These are phyloP conservation scores for Holotrichia oblita DNA, from an alignment of 1,140 invertebrate species.

Conservation along the genomic window DNA sequence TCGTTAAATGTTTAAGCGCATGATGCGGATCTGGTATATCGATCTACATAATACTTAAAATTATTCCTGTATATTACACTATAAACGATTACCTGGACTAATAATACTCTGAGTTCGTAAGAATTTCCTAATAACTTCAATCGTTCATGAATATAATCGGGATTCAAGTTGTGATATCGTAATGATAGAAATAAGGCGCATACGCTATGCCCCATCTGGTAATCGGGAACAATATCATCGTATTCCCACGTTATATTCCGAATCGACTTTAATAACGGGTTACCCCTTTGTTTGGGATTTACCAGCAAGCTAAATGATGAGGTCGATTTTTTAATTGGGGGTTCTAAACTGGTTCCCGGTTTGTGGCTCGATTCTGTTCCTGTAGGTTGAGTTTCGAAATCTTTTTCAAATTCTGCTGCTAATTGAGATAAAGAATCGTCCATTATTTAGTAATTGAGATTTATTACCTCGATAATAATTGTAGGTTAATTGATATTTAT, in stretches of 20 bases:
- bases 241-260: slow-evolving; percentile 88
- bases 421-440: slow-evolving; percentile 49
- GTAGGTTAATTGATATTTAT: too few species aligned
- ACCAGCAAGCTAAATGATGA: slow-evolving; percentile 66
- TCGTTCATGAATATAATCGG: slow-evolving; percentile 93
- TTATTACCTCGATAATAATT: too few species aligned
- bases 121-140: slow-evolving; percentile 86
- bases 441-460: slow-evolving; percentile 44
- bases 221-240: slow-evolving; percentile 89
- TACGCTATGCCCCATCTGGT: slow-evolving; percentile 85
- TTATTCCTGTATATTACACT: not conserved
- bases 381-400: slow-evolving; percentile 41
- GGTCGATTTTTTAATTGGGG: slow-evolving; percentile 18
- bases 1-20: slow-evolving; percentile 87
- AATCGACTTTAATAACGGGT: slow-evolving; percentile 89
- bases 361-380: not conserved
- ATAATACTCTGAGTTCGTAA: slow-evolving; percentile 84
- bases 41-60: slow-evolving; percentile 65
- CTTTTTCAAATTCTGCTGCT: slow-evolving; percentile 51
- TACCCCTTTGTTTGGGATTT: slow-evolving; percentile 81
- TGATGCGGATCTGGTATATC: slow-evolving; percentile 86
- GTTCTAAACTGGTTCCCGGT: slow-evolving; percentile 17
- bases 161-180: slow-evolving; percentile 93
- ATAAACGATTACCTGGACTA: slow-evolving; percentile 77
- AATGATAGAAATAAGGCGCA: slow-evolving; percentile 91